phyloP scores from a whole-genome alignment of 2,888 invertebrate species.

The Netelia virgata region DNA sequence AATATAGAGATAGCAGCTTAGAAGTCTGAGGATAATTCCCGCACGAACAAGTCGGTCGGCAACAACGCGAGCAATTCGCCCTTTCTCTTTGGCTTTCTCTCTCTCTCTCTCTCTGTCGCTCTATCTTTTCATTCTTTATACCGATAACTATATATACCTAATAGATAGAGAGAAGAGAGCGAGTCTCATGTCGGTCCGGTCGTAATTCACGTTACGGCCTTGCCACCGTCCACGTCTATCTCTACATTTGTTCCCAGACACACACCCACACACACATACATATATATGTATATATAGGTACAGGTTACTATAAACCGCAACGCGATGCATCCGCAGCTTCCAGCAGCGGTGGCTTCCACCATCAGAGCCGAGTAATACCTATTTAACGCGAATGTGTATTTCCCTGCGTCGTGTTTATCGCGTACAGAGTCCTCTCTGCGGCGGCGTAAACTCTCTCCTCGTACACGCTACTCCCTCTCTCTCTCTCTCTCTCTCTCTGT shows the following conservation, averaged over 20 bases:
- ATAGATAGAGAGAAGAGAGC: too few relatives aligned
- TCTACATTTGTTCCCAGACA: conserved; percentile 7
- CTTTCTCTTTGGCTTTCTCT: not conserved
- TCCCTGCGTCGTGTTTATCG: conserved; percentile 34
- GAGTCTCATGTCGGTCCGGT: conserved; percentile 13
- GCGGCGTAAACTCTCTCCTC: not conserved
- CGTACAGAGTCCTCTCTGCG: not conserved
- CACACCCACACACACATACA: not conserved
- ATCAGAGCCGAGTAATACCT: conserved; percentile 37
- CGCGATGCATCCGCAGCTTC: conserved; percentile 41
- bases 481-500: not conserved
- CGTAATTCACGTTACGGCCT: conserved; percentile 51
- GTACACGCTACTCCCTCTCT: not conserved
- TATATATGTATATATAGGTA: not conserved
- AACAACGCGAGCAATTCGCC: conserved; percentile 26
- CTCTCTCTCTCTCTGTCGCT: not conserved
- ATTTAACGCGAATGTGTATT: conserved; percentile 53
- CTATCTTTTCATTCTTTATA: not conserved
- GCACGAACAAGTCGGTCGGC: conserved; percentile 31
- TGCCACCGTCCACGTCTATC: not conserved
- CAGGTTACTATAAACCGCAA: conserved; percentile 51
- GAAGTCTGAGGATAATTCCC: conserved; percentile 44
- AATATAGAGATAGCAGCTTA: not conserved
- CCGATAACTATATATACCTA: not conserved
- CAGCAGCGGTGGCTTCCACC: conserved; percentile 32